Evolutionary conservation across 2,888 invertebrate species (phyloP), one percentile per base, ranked within the genome.

Genomic region (Chalcosyrphus nemorum): DNA sequence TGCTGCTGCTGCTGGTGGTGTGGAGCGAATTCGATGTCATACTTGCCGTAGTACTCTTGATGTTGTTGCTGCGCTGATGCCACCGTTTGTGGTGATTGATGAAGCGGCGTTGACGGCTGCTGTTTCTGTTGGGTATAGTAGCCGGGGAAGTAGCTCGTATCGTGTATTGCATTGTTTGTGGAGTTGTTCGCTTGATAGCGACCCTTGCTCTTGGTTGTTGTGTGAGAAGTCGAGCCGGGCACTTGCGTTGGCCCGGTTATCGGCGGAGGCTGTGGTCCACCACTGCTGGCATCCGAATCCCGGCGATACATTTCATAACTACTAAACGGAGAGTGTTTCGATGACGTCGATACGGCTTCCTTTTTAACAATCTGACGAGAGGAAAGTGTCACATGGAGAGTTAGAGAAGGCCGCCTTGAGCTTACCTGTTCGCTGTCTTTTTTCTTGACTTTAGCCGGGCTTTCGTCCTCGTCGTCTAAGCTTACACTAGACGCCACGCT

Each of bases 401-500:
- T n/a, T n/a, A n/a, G n/a, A n/a, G n/a, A n/a, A n/a, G n/a, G n/a
- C n/a, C 7, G 32, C 9, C 5, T 4, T 21, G 24, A 7, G 35
- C 88, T 87, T 74, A 91, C 91, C 87, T 91, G 90, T 54, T 86
- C 87, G 2, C 90, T 91, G 29, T 92, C 92, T 88, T 91, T 92
- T 88, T 92, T 92, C 88, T 91, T 92, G 15, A 90, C 91, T 80
- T 91, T 92, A 15, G 89, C 89, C 15, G 91, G 91, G 71, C 89
- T 90, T 27, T 91, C 91, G 54, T 91, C 92, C 7, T 92, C 92
- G 70, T 92, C 92, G 56, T 92, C 92, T 66, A 91, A 87, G 70
- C 92, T 92, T n/a, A 91, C 90, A 86, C 91, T 92, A 19, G 92
- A 92, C 61, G 92, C 92, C 17, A 92, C 92, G 76, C 92, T 92